Percentiles rank a stretch among this genome's conserved stretches.
These are phyloP conservation scores for Zoanthus gigantus DNA, from an alignment of 92 coral and sea anemone species.

Conservation along the genomic window DNA sequence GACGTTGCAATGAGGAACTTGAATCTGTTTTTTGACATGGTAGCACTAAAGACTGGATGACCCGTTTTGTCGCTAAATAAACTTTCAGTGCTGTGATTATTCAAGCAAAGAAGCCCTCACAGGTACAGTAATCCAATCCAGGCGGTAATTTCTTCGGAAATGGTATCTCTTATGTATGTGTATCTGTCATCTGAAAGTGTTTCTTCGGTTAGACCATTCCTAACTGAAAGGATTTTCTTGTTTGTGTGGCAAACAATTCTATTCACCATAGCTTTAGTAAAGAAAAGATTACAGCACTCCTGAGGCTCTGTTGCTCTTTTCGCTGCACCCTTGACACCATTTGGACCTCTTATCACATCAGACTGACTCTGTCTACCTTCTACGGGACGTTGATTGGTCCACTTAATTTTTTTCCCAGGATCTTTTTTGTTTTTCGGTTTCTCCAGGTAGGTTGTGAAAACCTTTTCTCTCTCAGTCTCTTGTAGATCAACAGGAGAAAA, in stretches of 20 bases:
- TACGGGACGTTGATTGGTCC: constrained; percentile 9
- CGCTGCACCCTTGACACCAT: neutral
- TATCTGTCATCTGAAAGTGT: neutral
- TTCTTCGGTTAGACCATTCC: neutral
- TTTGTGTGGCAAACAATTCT: neutral
- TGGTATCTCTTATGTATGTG: constrained; percentile 1
- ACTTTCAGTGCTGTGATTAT: neutral
- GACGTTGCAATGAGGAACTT: too few species aligned
- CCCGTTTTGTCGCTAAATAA: too few species aligned
- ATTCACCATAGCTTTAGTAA: neutral
- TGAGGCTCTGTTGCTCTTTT: neutral
- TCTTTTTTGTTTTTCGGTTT: neutral
- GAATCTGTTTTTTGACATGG: too few species aligned
- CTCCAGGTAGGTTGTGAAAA: neutral
- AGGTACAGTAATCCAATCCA: neutral
- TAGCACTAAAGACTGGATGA: too few species aligned
- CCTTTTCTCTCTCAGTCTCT: neutral
- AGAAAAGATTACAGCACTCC: neutral
- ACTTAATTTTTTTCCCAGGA: neutral
- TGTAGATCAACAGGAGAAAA: neutral
- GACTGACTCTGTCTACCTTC: neutral
- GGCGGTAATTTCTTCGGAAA: neutral
- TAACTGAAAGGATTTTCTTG: neutral
- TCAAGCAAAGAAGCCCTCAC: neutral
- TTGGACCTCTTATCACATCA: neutral